Conservation (phyloP, 2,888 invertebrate genomes). For the Hypolimnas misippus region DNA sequence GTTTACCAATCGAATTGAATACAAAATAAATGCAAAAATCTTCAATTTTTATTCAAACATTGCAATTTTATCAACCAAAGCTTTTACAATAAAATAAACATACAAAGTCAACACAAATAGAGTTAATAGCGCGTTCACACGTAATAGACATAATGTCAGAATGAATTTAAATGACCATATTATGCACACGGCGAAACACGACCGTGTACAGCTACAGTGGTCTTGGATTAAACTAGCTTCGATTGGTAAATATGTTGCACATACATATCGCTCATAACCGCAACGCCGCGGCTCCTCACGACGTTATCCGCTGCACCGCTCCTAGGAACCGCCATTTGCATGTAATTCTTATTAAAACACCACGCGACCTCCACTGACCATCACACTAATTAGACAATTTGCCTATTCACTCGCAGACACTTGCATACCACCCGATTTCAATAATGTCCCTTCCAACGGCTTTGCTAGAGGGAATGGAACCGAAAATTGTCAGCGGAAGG, state of each 20-base stretch:
- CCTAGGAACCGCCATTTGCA: slow-evolving; percentile 55
- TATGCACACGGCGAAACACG: slow-evolving; percentile 39
- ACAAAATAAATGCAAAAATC: too few relatives aligned
- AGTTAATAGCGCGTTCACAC: slow-evolving; percentile 17
- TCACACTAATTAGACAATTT: slow-evolving; percentile 78
- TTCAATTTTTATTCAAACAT: too few relatives aligned
- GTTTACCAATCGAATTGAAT: too few relatives aligned
- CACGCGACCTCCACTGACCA: slow-evolving; percentile 52
- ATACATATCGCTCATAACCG: slow-evolving; percentile 40
- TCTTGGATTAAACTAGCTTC: slow-evolving; percentile 50
- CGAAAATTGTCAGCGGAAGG: slow-evolving; percentile 38
- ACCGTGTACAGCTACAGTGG: slow-evolving; percentile 51
- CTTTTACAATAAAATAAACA: not conserved
- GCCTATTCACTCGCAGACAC: slow-evolving; percentile 61
- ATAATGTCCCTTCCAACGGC: slow-evolving; percentile 33
- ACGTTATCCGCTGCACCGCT: too few relatives aligned
- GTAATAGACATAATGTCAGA: slow-evolving; percentile 12
- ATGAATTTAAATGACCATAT: slow-evolving; percentile 30
- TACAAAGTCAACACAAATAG: slow-evolving; percentile 6
- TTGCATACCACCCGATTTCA: slow-evolving; percentile 35
- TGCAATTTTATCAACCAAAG: too few relatives aligned
- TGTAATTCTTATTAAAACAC: slow-evolving; percentile 64
- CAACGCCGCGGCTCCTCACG: slow-evolving; percentile 21
- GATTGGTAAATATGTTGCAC: slow-evolving; percentile 47
- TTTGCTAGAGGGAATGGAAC: slow-evolving; percentile 31